Base-by-base conservation (phyloP, 2,888 invertebrate genomes). In the Shargacucullia verbasci region DNA sequence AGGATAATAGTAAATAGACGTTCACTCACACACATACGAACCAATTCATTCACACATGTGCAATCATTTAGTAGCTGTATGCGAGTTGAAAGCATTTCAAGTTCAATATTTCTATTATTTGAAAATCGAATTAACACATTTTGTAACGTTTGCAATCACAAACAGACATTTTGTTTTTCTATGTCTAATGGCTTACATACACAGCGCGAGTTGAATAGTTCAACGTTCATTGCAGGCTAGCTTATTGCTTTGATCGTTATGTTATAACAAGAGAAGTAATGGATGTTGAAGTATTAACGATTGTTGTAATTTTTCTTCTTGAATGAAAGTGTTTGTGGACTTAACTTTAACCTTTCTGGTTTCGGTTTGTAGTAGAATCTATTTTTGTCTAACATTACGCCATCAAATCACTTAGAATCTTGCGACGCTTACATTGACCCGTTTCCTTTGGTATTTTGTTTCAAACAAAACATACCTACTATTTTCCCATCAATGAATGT, bases 1-100 rank as follows among this genome's bases (percentile, higher is more conserved):
- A 20, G 20, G 4, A 20, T 20, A 20, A 61, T 9, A 40, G 10
- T 7, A 38, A 10, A 25, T 25, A 14, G 37, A 43, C 29, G 15
- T 38, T 25, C 12, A 31, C 31, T 6, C 47, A 27, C 35, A 46
- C 8, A 38, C 0, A 45, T 35, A 29, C 44, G 48, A 31, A 44
- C 41, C 40, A 11, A 41, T 15, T 15, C 13, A 39, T 2, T 15
- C 41, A 12, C 34, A 41, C 61, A 46, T 43, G 25, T 69, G 70
- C 40, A 69, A 70, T 63, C 56, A 45, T 64, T 65, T 65, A 56
- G 12, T 37, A 39, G 9, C 20, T 1, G 15, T 8, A 27, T 67
- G 71, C 45, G 70, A 83, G 80, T 79, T 40, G 34, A 49, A 63
- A 60, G 55, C 53, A 45, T 72, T 74, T 55, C 75, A 73, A 73